These are phyloP conservation scores for Microctenopoma steveboyesi DNA, from an alignment of 2,797 vertebrate species.

Conservation along the genomic window DNA sequence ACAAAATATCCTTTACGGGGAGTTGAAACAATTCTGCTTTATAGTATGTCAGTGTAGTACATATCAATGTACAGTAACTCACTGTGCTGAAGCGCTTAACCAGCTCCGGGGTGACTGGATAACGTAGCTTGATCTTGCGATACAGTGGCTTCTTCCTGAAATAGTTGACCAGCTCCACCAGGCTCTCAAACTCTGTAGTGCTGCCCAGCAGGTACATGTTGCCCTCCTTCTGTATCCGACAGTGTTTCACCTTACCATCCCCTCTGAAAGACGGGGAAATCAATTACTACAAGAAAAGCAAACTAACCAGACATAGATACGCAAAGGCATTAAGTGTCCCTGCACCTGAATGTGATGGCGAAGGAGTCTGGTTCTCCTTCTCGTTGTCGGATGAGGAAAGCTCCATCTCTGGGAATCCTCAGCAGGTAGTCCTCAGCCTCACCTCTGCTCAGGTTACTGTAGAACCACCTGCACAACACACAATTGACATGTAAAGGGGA, in stretches of 20 bases:
- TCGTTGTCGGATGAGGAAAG: slow-evolving; percentile 94
- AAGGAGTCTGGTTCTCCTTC: slow-evolving; percentile 88
- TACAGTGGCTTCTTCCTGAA: slow-evolving; percentile 93
- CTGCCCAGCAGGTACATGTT: slow-evolving; percentile 90
- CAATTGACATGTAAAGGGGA: neutral
- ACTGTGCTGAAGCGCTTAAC: slow-evolving; percentile 90
- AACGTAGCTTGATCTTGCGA: slow-evolving; percentile 94
- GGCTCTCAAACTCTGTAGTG: slow-evolving; percentile 93
- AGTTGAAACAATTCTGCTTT: neutral
- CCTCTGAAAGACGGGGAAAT: slow-evolving; percentile 81
- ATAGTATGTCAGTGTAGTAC: too few relatives aligned
- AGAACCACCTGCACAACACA: slow-evolving; percentile 90
- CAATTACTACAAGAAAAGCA: neutral
- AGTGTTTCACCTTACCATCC: slow-evolving; percentile 95
- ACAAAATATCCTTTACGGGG: neutral
- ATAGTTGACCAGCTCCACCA: slow-evolving; percentile 94
- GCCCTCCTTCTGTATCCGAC: slow-evolving; percentile 92
- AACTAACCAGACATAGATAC: neutral
- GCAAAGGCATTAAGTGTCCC: neutral
- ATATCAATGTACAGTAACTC: slow-evolving; percentile 47
- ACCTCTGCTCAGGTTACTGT: slow-evolving; percentile 92
- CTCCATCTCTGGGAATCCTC: slow-evolving; percentile 94
- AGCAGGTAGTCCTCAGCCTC: slow-evolving; percentile 96
- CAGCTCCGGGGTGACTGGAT: slow-evolving; percentile 93
- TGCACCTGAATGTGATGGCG: slow-evolving; percentile 96